Evolutionary conservation across 2,888 invertebrate genomes (phyloP).

Genomic region (Scaptomyza reducta): DNA sequence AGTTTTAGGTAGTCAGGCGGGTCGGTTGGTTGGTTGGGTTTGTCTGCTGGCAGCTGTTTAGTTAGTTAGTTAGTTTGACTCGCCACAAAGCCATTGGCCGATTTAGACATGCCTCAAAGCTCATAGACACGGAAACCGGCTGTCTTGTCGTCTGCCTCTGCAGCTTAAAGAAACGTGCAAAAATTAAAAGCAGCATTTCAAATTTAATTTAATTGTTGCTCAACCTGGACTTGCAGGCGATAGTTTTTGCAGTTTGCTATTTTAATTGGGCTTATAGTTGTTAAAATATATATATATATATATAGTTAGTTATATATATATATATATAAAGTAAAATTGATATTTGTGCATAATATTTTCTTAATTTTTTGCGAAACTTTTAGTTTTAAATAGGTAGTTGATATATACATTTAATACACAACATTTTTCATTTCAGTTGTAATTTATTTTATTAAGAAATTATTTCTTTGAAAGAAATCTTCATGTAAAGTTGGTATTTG

Average conservation of each 20-base stretch:
- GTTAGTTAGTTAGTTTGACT: constrained; percentile 50
- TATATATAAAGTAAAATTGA: no score
- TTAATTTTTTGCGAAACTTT: no score
- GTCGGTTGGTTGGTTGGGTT: not conserved
- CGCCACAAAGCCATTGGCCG: constrained; percentile 42
- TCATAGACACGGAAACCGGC: constrained; percentile 9
- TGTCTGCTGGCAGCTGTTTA: constrained; percentile 35
- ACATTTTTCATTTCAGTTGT: no score
- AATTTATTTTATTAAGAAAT: no score
- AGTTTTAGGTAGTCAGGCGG: constrained; percentile 24
- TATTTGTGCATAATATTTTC: no score
- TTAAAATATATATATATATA: no score
- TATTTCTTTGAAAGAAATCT: no score
- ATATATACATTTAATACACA: no score
- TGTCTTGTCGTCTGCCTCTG: constrained; percentile 4
- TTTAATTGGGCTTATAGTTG: no score
- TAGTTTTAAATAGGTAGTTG: no score
- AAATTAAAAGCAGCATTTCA: constrained; percentile 15
- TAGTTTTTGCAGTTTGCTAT: not conserved
- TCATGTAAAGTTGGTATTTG: no score
- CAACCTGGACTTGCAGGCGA: not conserved
- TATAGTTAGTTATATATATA: no score
- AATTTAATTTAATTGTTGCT: constrained; percentile 32
- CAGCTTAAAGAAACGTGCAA: constrained; percentile 3
- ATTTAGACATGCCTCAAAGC: constrained; percentile 49